These are phyloP conservation scores for Scomber colias DNA, from an alignment of 2,113 vertebrate species.

Conservation along the genomic window DNA sequence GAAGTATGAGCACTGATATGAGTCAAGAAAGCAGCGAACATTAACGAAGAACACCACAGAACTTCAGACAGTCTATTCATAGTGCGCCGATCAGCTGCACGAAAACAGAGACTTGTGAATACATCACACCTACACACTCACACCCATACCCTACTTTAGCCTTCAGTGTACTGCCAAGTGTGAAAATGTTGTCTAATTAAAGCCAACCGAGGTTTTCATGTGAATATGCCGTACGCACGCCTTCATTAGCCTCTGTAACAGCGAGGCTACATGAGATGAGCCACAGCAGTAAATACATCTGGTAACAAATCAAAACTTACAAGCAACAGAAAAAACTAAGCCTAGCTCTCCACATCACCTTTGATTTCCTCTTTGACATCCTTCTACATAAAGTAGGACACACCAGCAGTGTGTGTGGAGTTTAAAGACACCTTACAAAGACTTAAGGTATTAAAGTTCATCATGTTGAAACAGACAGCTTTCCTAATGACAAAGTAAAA, in stretches of 20 bases:
- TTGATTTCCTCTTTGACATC: background rate
- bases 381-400: background rate
- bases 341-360: background rate
- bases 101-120: conserved; percentile 30
- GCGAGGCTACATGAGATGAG: background rate
- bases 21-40: conserved; percentile 27
- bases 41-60: conserved; percentile 11
- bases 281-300: background rate
- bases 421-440: background rate
- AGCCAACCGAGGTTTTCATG: conserved; percentile 15
- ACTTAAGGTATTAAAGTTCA: background rate
- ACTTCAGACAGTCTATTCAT: conserved; percentile 36
- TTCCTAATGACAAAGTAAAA: background rate
- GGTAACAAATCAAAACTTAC: background rate
- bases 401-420: too few relatives aligned
- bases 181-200: conserved; percentile 44
- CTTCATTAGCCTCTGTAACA: conserved; percentile 3
- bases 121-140: conserved; percentile 56
- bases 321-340: background rate
- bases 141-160: conserved; percentile 29
- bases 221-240: too few relatives aligned
- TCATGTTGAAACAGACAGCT: background rate
- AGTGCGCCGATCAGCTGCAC: conserved; percentile 21
- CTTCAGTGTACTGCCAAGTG: conserved; percentile 26
- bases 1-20: conserved; percentile 9